A percentile compares a stretch with the other conserved stretches of the same genome.
Conservation (phyloP, 1,140 invertebrate species). For the Brachionus plicatilis region DNA sequence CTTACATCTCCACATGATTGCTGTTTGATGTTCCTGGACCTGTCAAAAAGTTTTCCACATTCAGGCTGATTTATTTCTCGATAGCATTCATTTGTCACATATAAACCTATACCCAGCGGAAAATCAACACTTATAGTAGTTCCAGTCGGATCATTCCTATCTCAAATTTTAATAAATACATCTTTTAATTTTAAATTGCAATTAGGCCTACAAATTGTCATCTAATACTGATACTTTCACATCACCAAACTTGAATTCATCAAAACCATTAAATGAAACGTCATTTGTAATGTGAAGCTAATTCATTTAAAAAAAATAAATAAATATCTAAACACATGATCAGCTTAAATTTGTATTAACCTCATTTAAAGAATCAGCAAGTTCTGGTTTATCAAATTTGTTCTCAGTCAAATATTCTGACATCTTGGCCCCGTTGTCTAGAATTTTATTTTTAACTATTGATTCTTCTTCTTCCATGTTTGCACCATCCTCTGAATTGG, state of each 20-base stretch:
- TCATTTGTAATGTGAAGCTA: conserved; percentile 37
- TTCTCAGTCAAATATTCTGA: background rate
- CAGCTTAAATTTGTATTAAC: background rate
- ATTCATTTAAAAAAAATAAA: background rate
- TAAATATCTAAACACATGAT: background rate
- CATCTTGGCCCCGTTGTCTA: background rate
- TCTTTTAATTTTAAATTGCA: background rate
- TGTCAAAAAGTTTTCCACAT: conserved; percentile 1
- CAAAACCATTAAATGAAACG: conserved; percentile 28
- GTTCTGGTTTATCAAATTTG: conserved; percentile 13
- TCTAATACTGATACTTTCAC: conserved; percentile 5
- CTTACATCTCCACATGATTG: conserved; percentile 22
- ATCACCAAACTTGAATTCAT: conserved; percentile 38
- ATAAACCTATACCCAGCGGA: conserved; percentile 21
- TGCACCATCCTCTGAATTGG: background rate
- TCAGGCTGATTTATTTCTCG: conserved; percentile 21
- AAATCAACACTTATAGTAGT: conserved; percentile 26
- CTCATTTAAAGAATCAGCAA: background rate
- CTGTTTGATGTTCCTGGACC: background rate
- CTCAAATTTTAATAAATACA: background rate
- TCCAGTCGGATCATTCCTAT: conserved; percentile 22
- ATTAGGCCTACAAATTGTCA: background rate
- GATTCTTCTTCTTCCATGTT: background rate
- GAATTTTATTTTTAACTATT: background rate
- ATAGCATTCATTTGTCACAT: conserved; percentile 27